These are phyloP conservation scores for Branchinecta sandiegonensis DNA, from an alignment of 2,888 invertebrate species.

Conservation along the genomic window DNA sequence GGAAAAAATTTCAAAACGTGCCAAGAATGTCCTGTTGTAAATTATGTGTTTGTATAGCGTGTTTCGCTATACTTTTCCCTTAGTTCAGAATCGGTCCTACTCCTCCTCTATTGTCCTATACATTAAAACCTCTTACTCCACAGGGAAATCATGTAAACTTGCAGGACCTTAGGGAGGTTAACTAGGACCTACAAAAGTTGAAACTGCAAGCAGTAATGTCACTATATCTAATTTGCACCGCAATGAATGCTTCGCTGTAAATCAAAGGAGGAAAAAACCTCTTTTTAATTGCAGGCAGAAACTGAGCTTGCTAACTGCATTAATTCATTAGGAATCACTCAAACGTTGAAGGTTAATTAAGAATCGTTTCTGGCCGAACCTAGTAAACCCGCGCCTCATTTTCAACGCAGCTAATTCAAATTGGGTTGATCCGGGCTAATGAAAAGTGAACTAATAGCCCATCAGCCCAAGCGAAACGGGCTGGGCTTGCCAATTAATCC, in stretches of 20 bases:
- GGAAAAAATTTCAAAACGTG: no score
- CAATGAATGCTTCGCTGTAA: not conserved
- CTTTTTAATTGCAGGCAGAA: not conserved
- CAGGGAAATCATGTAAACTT: no score
- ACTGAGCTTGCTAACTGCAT: constrained; percentile 7
- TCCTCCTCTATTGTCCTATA: no score
- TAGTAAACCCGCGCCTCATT: not conserved
- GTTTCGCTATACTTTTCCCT: no score
- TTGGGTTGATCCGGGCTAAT: constrained; percentile 14
- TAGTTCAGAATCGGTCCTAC: no score
- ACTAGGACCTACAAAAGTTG: no score
- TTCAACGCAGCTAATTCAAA: constrained; percentile 6
- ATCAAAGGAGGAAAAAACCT: not conserved
- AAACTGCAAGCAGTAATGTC: no score
- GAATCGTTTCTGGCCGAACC: not conserved
- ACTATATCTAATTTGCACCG: not conserved
- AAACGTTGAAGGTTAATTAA: constrained; percentile 16
- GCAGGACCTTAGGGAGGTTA: no score
- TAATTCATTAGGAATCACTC: constrained; percentile 16
- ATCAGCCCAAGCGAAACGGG: constrained; percentile 9
- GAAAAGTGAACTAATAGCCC: constrained; percentile 15
- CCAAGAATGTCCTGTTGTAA: no score
- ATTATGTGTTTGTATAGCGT: no score
- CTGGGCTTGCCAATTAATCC: constrained; percentile 14
- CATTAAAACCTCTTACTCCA: no score